Base-by-base conservation (phyloP, 2,797 vertebrate species). In the Platyrinchus mystaceus region DNA sequence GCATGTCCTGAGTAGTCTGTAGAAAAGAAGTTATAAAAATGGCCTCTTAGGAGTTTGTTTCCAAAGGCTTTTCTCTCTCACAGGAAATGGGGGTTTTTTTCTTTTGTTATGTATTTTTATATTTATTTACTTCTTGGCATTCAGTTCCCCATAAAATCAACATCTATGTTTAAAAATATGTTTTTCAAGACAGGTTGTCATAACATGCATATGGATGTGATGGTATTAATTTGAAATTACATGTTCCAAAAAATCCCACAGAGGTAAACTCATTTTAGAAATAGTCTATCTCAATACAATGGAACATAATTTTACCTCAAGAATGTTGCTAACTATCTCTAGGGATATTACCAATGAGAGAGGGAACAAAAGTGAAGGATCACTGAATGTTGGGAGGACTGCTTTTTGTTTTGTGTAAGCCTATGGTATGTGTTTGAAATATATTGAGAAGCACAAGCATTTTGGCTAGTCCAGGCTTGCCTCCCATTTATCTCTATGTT, bases 61-160 rank as follows among this genome's bases (percentile, higher is more conserved):
- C 41, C 58, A 68, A 41, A 0, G 1, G n/a, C 23, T 94, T 89
- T 92, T 92, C 58, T 77, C 24, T 20, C n/a, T 84, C 4, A 36
- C 76, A 60, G 41, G 64, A 92, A 85, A 36, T 39, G n/a, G n/a
- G n/a, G n/a, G 11, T 1, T 84, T 79, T 93, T 68, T 79, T 87
- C 27, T 68, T 76, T 84, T 70, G 21, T 55, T 91, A 22, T 37
- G 3, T 75, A 47, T 84, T 92, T 94, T 92, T 85, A 66, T 76
- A 64, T 24, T 89, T 93, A 66, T 3, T 84, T 69, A 47, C 28
- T 92, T 91, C 39, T 85, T 94, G 90, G 69, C 50, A 50, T 62
- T 92, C 34, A 30, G 44, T 74, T 93, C 18, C 39, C 36, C 15
- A 52, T 95, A 95, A 97, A 96, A 93, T 94, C 71, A 95, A 46